Evolutionary conservation across 2,113 vertebrate genomes (phyloP).

Genomic region (Corythaeola cristata): DNA sequence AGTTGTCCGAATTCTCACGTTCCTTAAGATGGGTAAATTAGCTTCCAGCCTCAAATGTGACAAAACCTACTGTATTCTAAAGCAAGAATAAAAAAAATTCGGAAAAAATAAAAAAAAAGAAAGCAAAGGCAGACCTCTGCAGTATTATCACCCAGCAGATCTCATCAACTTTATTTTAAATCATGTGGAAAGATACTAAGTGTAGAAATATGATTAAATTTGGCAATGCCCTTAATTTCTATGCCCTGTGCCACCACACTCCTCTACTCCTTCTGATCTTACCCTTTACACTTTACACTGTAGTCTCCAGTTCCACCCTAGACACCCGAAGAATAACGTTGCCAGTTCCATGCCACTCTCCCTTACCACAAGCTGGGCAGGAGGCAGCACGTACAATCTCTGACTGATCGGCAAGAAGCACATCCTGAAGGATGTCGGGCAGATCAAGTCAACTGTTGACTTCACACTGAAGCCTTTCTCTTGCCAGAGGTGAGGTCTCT

Average conservation of each 20-base stretch:
- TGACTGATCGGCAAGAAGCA: neutral
- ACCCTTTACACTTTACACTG: neutral
- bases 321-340: neutral
- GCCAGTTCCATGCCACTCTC: neutral
- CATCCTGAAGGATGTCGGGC: fast-evolving
- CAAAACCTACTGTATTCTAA: neutral
- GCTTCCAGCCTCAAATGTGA: neutral
- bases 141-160: neutral
- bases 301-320: neutral
- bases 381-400: neutral
- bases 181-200: neutral
- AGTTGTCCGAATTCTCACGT: neutral
- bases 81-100: neutral
- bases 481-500: neutral
- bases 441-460: neutral
- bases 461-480: neutral
- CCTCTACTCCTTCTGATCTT: neutral
- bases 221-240: neutral
- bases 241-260: neutral
- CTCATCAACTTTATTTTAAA: neutral
- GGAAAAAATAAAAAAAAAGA: neutral
- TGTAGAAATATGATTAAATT: neutral
- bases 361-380: neutral
- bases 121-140: neutral
- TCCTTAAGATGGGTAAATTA: neutral